These are phyloP conservation scores for Neomicropteryx cornuta DNA, from an alignment of 1,140 invertebrate species.

Conservation along the genomic window DNA sequence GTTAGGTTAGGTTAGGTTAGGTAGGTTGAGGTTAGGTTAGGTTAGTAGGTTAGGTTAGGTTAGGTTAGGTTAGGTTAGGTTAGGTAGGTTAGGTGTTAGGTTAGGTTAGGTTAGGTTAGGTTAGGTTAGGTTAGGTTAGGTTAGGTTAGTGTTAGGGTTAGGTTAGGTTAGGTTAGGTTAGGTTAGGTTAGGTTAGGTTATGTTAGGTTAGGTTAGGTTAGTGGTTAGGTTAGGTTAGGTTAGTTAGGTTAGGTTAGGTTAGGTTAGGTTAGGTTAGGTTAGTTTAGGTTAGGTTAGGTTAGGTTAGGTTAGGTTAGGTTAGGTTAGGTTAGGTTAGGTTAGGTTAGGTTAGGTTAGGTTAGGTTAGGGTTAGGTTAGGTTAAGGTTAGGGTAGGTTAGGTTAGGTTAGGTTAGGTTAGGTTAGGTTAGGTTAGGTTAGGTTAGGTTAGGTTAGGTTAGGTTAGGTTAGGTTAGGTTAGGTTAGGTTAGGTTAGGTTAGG, in stretches of 20 bases:
- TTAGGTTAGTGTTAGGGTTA: too few relatives aligned
- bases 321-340: neutral
- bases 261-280: slow-evolving; percentile 15
- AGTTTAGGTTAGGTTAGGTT: neutral
- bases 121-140: too few relatives aligned
- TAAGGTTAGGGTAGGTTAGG: neutral
- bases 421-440: slow-evolving; percentile 6
- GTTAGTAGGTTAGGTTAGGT: too few relatives aligned
- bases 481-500: slow-evolving; percentile 12
- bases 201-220: too few relatives aligned
- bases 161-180: too few relatives aligned
- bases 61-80: too few relatives aligned
- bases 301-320: slow-evolving; percentile 1
- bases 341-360: neutral
- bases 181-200: too few relatives aligned
- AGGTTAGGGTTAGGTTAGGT: neutral
- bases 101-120: too few relatives aligned
- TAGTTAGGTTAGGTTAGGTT: slow-evolving; percentile 9
- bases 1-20: too few relatives aligned
- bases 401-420: neutral
- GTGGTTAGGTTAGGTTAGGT: too few relatives aligned
- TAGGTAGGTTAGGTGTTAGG: too few relatives aligned
- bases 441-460: slow-evolving; percentile 6
- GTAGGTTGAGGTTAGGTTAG: too few relatives aligned
- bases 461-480: slow-evolving; percentile 16